Evolutionary conservation across 2,888 invertebrate genomes (phyloP), one percentile per base, ranked within the genome.

Genomic region (Cataglyphis albicans): DNA sequence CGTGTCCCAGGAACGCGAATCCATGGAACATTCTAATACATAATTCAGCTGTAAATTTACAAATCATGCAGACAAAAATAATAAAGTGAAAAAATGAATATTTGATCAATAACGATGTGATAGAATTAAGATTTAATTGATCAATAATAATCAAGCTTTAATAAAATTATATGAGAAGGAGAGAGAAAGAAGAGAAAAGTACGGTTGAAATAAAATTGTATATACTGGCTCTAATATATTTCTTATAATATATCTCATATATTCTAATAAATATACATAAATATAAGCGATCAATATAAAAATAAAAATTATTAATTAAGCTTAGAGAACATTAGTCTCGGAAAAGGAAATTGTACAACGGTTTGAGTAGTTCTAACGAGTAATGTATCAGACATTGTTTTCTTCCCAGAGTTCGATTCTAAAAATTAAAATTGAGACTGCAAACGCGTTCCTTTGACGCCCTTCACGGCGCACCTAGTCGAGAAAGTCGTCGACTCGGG

Each of bases 151-250:
- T 35, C 35, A 15, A 70, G 21, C 3, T 35, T 52, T 52, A 15
- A 52, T 52, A 55, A 29, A 35, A 73, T 12, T 59, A 6, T 15
- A 52, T 25, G 74, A 63, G 76, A 83, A 82, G 65, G n/a, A n/a
- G 38, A 48, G 82, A 83, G 82, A 65, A n/a, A n/a, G 82, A 83
- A 65, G 59, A 68, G n/a, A 32, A 68, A 38, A 55, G 81, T 32
- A 12, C 18, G 55, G 48, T 29, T 25, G 1, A 76, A 64, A 59
- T 61, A n/a, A 12, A 48, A 68, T 48, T 68, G 21, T 6, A 52
- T 6, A 52, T 21, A 32, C 21, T 70, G 21, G 1, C 7, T n/a
- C 48, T 48, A 15, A 2, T 29, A 29, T 29, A 29, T 29, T 29
- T 29, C 29, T 29, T 29, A 29, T 29, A 29, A 29, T 29, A 29